Conservation (phyloP, 92 coral and sea anemone genomes). For the Pocillopora grandis region DNA sequence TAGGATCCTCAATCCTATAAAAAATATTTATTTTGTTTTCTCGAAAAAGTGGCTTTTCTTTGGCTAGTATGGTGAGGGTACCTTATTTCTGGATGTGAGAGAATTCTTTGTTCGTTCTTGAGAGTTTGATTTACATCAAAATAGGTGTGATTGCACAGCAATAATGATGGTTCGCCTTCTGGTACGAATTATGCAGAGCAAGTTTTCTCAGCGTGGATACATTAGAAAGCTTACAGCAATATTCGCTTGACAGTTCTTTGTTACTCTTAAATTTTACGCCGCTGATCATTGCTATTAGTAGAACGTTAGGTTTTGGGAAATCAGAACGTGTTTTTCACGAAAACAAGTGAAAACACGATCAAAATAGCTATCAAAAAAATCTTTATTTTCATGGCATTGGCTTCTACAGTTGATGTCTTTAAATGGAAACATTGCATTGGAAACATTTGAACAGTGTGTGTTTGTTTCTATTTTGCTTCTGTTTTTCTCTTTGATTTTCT, state of each 20-base stretch:
- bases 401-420: constrained; percentile 49
- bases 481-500: background rate
- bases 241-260: background rate
- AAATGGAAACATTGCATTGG: constrained; percentile 60
- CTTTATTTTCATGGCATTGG: constrained; percentile 25
- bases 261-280: background rate
- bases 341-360: background rate
- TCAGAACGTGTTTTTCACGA: background rate
- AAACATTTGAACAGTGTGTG: background rate
- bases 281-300: background rate
- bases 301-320: background rate
- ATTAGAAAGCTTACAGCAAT: background rate
- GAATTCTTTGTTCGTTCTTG: background rate
- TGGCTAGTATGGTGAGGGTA: background rate
- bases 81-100: background rate
- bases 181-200: background rate
- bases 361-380: constrained; percentile 15
- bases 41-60: background rate
- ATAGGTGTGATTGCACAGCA: background rate
- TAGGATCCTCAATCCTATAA: too few species aligned
- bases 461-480: background rate
- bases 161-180: background rate
- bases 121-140: background rate
- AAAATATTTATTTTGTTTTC: too few species aligned
- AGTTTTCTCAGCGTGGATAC: background rate